Conservation (phyloP, 2,888 invertebrate species). For the Xestia xanthographa region DNA sequence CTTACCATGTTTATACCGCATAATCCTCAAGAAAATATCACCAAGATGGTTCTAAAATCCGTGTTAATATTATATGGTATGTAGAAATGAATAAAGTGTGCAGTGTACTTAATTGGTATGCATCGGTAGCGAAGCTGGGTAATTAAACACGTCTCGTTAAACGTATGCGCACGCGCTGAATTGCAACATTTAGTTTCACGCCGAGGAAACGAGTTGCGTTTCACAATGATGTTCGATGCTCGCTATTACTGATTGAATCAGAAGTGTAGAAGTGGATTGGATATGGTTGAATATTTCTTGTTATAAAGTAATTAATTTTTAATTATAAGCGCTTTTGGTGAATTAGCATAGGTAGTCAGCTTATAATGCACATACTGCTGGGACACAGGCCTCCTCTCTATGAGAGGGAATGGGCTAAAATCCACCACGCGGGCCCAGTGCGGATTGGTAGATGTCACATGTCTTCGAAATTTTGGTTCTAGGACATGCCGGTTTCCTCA, state of each 20-base stretch:
- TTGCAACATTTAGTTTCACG: conserved; percentile 72
- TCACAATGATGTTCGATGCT: conserved; percentile 60
- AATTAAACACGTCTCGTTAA: conserved; percentile 79
- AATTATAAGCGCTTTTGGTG: neutral
- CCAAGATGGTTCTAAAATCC: conserved; percentile 25
- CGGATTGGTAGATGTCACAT: too few relatives aligned
- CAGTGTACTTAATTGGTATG: conserved; percentile 68
- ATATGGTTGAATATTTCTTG: conserved; percentile 21
- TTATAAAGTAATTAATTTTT: conserved; percentile 6
- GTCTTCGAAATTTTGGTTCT: too few relatives aligned
- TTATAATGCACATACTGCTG: too few relatives aligned
- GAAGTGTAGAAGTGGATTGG: conserved; percentile 26
- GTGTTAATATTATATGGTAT: conserved; percentile 43
- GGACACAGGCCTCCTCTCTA: too few relatives aligned
- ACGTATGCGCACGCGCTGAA: conserved; percentile 75
- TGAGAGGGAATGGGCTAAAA: too few relatives aligned
- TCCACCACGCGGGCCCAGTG: too few relatives aligned
- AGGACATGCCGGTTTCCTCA: too few relatives aligned
- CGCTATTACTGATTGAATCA: conserved; percentile 51
- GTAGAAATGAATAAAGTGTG: conserved; percentile 43
- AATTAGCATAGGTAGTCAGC: too few relatives aligned
- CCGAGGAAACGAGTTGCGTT: conserved; percentile 61
- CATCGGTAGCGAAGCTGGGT: conserved; percentile 69
- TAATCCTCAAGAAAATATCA: conserved; percentile 29
- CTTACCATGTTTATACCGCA: neutral